Evolutionary conservation across 1,140 invertebrate species (phyloP).

Genomic region (Diploscapter pachys): DNA sequence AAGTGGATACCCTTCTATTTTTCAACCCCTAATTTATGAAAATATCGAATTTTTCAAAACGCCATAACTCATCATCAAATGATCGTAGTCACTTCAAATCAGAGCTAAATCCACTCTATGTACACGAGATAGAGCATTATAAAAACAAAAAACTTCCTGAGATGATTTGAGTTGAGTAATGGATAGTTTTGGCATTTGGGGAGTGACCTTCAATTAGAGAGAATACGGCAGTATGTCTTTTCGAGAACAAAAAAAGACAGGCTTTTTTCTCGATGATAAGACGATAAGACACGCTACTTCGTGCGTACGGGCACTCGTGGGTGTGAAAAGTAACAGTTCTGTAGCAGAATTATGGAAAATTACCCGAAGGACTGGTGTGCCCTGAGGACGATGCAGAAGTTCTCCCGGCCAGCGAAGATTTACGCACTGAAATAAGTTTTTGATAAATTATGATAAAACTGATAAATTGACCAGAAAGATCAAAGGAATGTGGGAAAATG

Average conservation of each 20-base stretch:
- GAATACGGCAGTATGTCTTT: background rate
- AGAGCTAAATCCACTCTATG: background rate
- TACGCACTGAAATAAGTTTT: constrained; percentile 5
- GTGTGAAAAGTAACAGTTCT: too few species aligned
- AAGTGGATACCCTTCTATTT: too few species aligned
- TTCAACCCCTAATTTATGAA: too few species aligned
- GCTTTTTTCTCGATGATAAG: too few species aligned
- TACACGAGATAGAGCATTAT: background rate
- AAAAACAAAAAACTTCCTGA: background rate
- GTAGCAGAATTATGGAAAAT: background rate
- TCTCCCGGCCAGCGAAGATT: constrained; percentile 22
- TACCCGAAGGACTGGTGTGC: constrained; percentile 31
- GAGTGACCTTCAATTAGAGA: too few species aligned
- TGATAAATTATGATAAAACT: too few species aligned
- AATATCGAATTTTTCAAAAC: background rate
- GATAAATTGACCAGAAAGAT: background rate
- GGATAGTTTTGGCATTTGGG: background rate
- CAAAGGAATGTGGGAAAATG: background rate
- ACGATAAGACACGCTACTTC: too few species aligned
- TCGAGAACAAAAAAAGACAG: background rate
- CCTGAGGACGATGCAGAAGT: constrained; percentile 26
- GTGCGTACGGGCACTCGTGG: too few species aligned
- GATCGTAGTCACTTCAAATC: too few species aligned
- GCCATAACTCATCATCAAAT: too few species aligned
- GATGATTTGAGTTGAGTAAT: too few species aligned